Base-by-base conservation (phyloP, 2,113 vertebrate species). In the Bufo bufo region DNA sequence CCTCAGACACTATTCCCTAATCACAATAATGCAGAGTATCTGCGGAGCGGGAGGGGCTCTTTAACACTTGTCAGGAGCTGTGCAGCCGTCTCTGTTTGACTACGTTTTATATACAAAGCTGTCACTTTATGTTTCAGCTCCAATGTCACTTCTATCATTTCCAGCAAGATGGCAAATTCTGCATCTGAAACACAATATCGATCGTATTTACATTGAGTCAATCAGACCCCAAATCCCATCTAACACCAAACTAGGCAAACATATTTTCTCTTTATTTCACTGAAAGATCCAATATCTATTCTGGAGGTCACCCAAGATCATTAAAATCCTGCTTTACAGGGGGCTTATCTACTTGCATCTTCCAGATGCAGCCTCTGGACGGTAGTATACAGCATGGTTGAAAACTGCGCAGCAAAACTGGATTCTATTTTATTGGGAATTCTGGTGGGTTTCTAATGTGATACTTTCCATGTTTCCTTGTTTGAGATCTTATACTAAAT, bases 1-100 rank as follows among this genome's bases (percentile, higher is more conserved):
- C 89, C 86, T 92, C 90, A 91, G 80, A 59, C 91, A 11, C 85
- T 91, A 56, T 91, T 91, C 82, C 90, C 90, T 92, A 92, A 91
- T 92, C 91, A 84, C 88, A 85, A 87, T 91, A 93, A 92, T 93
- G 63, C n/a, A 87, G 87, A 91, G 82, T 56, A 75, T n/a, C 58
- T 52, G 77, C 13, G 47, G 47, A 75, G 72, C 87, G 80, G 50
- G 87, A 89, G 17, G 66, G 72, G 89, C 78, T 63, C 20, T 79
- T 12, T 49, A 71, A 43, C 91, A 71, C 87, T 89, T 91, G 65
- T 89, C 58, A 86, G 74, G 88, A 89, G 49, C 89, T 83, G 74
- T 11, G 89, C 74, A 90, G 93, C 87, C 88, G 0, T 91, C 87
- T 89, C 92, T 90, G 91, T 69, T 90, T 90, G 82, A 89, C 77